phyloP scores from a whole-genome alignment of 2,888 invertebrate genomes.

The Tipula helvola region DNA sequence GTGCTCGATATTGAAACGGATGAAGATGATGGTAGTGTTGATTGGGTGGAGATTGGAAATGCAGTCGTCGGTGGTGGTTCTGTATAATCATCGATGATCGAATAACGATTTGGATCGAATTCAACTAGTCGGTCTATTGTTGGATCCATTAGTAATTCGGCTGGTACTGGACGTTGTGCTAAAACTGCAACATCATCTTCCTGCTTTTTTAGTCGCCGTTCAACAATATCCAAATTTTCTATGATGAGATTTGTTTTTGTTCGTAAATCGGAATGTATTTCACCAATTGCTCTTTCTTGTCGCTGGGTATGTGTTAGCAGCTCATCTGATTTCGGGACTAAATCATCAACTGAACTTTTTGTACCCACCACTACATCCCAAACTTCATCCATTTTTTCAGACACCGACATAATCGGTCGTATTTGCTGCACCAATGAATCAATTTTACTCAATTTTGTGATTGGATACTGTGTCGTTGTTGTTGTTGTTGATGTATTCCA shows the following conservation, averaged over 20 bases:
- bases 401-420: slow-evolving; percentile 71
- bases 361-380: slow-evolving; percentile 85
- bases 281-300: slow-evolving; percentile 75
- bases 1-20: slow-evolving; percentile 20
- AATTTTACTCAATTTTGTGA: slow-evolving; percentile 56
- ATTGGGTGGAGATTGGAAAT: slow-evolving; percentile 27
- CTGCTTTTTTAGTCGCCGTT: slow-evolving; percentile 70
- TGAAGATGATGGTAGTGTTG: slow-evolving; percentile 15
- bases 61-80: slow-evolving; percentile 30
- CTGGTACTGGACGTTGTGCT: slow-evolving; percentile 61
- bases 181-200: slow-evolving; percentile 70
- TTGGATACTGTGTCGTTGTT: slow-evolving; percentile 44
- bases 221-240: slow-evolving; percentile 75
- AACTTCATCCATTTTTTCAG: slow-evolving; percentile 83
- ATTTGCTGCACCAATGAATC: slow-evolving; percentile 71
- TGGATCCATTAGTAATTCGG: slow-evolving; percentile 61
- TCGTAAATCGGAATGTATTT: slow-evolving; percentile 70
- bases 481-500: slow-evolving; percentile 27
- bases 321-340: slow-evolving; percentile 78
- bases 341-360: slow-evolving; percentile 73
- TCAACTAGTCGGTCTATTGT: slow-evolving; percentile 69
- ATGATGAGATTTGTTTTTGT: slow-evolving; percentile 77
- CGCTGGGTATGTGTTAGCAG: slow-evolving; percentile 72
- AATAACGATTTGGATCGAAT: slow-evolving; percentile 55
- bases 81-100: slow-evolving; percentile 30